phyloP scores from a whole-genome alignment of 2,113 vertebrate species.

The Urocolius indicus region DNA sequence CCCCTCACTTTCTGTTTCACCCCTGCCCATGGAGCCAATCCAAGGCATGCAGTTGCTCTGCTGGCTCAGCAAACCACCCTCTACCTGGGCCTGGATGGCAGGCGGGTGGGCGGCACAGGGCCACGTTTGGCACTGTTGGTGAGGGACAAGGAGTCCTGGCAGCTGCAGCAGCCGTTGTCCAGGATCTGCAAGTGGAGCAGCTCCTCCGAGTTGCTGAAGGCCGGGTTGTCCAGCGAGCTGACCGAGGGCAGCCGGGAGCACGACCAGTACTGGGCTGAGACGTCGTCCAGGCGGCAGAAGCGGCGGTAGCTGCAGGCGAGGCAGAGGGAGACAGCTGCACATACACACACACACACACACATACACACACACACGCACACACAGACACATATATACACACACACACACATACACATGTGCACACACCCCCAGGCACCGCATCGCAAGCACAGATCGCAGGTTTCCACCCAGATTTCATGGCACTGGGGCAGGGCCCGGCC shows the following conservation, averaged over 20 bases:
- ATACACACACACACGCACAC: rapidly evolving
- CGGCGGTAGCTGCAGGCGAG: conserved; percentile 79
- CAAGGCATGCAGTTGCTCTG: too few species aligned
- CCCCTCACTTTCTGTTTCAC: background rate
- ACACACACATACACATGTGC: rapidly evolving
- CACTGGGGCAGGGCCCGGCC: background rate
- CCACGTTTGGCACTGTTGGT: background rate
- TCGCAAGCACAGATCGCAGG: rapidly evolving
- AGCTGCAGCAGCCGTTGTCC: conserved; percentile 77
- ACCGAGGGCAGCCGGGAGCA: conserved; percentile 78
- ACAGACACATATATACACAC: too few species aligned
- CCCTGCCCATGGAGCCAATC: background rate
- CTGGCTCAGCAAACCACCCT: rapidly evolving
- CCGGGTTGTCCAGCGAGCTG: conserved; percentile 87
- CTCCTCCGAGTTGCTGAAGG: conserved; percentile 87
- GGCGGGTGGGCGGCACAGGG: rapidly evolving
- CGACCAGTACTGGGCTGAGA: conserved; percentile 86
- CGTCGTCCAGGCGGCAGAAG: conserved; percentile 90
- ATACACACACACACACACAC: background rate
- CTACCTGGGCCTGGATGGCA: background rate
- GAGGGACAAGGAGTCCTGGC: conserved; percentile 72
- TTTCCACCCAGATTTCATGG: background rate
- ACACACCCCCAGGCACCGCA: rapidly evolving
- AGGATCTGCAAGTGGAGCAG: conserved; percentile 82
- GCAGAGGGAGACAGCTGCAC: background rate